Evolutionary conservation across 1,140 invertebrate species (phyloP), one percentile per base, ranked within the genome.

Genomic region (Monomorium pharaonis): DNA sequence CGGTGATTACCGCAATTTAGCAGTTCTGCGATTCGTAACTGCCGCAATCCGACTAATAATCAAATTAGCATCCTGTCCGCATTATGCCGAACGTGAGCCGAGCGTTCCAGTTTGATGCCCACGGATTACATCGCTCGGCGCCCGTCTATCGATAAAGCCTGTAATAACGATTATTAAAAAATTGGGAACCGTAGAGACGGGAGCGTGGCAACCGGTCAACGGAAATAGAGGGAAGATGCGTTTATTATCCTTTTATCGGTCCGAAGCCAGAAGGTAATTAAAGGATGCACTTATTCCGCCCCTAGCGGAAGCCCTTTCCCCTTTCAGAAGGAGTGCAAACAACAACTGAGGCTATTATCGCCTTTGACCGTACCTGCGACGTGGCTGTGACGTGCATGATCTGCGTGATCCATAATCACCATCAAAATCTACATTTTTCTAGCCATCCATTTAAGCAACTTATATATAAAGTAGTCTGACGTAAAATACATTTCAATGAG

Each of bases 261-360:
- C 47, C 44, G 83, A 80, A n/a, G 74, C 37, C 77, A 74, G 42
- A 51, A 44, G 30, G 58, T 81, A 89, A 89, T 89, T 89, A 89
- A n/a, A 89, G 88, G 87, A 89, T 86, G 87, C 87, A 70, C 87
- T 80, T 88, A 80, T 88, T 86, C 88, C 87, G 83, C 60, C 75
- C 51, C 78, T 78, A 30, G 54, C 88, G 88, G 88, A 89, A 89
- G 58, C 56, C 63, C 72, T 80, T 85, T 69, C 86, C 87, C 72
- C 83, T 86, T 86, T 70, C 42, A n/a, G 58, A 70, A 85, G 24
- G 70, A 89, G 84, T 54, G 83, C 75, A 86, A 89, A 88, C 87
- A 85, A 75, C 60, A 58, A 54, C 18, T 37, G 60, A 27, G 67
- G 18, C 42, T 72, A 72, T 83, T 72, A 74, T 83, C 78, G 65